phyloP scores from a whole-genome alignment of 1,140 invertebrate species.

The Zaprionus capensis region DNA sequence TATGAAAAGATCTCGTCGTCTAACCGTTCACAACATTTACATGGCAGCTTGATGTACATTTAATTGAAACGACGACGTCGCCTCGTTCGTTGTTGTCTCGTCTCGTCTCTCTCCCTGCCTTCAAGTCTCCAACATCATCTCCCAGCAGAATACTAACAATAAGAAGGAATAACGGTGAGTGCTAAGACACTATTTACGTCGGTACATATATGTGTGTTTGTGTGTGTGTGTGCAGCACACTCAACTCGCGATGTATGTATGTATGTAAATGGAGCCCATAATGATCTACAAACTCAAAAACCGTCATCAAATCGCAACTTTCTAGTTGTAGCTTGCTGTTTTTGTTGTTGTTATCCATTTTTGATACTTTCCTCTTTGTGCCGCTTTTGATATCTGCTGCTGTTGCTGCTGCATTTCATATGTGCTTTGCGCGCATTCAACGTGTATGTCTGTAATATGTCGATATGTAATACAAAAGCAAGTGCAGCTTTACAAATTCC shows the following conservation, averaged over 20 bases:
- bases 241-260: constrained; percentile 2
- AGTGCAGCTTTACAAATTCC: constrained; percentile 34
- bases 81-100: constrained; percentile 38
- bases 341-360: constrained; percentile 17
- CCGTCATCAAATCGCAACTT: constrained; percentile 48
- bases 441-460: constrained; percentile 9
- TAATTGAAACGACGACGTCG: constrained; percentile 47
- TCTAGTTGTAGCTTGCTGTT: constrained; percentile 29
- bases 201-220: not conserved
- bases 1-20: constrained; percentile 26
- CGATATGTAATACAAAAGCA: constrained; percentile 35
- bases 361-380: constrained; percentile 26
- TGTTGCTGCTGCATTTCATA: constrained; percentile 23
- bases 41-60: constrained; percentile 40
- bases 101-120: not conserved
- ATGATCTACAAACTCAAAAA: constrained; percentile 17
- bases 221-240: constrained; percentile 4
- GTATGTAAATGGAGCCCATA: constrained; percentile 10
- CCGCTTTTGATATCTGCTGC: constrained; percentile 7
- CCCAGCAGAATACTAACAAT: constrained; percentile 42
- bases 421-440: constrained; percentile 45
- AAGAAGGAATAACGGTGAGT: constrained; percentile 51
- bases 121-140: constrained; percentile 34
- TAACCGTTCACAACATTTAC: constrained; percentile 21
- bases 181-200: constrained; percentile 37